Base-by-base conservation (phyloP, 2,888 invertebrate genomes). In the Dasypogon diadema region DNA sequence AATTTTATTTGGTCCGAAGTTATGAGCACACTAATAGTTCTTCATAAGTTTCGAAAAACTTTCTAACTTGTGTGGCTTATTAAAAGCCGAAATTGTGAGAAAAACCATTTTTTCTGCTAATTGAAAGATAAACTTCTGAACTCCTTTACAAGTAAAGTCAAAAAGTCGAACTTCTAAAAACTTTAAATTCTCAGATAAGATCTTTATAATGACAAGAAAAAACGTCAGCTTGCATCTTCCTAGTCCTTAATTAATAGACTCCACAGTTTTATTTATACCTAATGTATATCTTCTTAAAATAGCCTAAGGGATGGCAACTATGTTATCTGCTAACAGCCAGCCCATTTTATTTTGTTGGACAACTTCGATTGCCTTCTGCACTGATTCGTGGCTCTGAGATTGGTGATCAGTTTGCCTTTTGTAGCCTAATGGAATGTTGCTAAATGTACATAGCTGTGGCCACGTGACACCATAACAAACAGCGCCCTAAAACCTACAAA, bases 11-110 rank as follows among this genome's bases (percentile, higher is more conserved):
- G 26, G 26, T 6, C 30, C 10, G 6, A 30, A 1, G 2, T 26
- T 42, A 12, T 42, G 12, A 42, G 12, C 12, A 42, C 42, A 2
- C 12, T n/a, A 4, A 42, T 42, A 42, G 12, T n/a, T 42, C 5
- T 58, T 14, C 26, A n/a, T 26, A 58, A 2, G 30, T 83, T 55
- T 80, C 18, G 78, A 80, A 79, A 79, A 79, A 79, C 12, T 78
- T 77, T 42, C 16, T 12, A 5, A 80, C 78, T 34, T 77, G 77
- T 48, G 73, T 12, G 42, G 42, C n/a, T 42, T 42, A 42, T 42
- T 12, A 42, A 42, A 42, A 30, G 3, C 74, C 74, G 16, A 56
- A 56, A n/a, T 24, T 55, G 6, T 55, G 55, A n/a, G 55, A 21
- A 55, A 21, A 55, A 14, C 55, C 42, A 42, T 42, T 42, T 42